Base-by-base conservation (phyloP, 2,113 vertebrate genomes). In the Suncus etruscus region DNA sequence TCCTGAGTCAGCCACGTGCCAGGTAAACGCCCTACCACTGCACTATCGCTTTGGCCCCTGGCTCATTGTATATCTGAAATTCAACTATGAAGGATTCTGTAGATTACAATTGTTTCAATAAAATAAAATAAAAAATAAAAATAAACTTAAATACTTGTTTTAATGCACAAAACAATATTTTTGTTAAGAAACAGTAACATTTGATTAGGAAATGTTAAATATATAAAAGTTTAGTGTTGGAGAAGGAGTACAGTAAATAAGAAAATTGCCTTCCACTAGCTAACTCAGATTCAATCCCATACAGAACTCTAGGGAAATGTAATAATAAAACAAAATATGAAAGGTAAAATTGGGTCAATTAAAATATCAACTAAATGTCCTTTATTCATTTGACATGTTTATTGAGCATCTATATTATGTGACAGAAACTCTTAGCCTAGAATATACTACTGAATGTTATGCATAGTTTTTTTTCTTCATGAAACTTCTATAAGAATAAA, bases 261-360 rank as follows among this genome's bases (percentile, higher is more conserved):
- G 63, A 12, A 8, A 29, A 79, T 39, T 39, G 39, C 3, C 39
- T 39, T 39, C 39, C 39, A 39, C 39, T 39, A 39, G 39, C 39
- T 39, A 39, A 39, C 39, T 39, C 39, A 39, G 39, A 39, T 39
- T 39, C 39, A 39, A 39, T 39, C 39, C 39, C 5, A 78, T 39
- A 22, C n/a, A 80, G 54, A 20, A 25, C 27, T 66, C 24, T 8
- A 95, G 65, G 22, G 11, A n/a, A 80, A 79, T 29, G 22, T 31
- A 81, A 69, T 51, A 63, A 79, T n/a, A 51, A 66, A 84, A 77
- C 63, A 75, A 92, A 88, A 84, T 27, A 77, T 47, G 27, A 87
- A 86, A 14, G 27, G 58, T 39, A 39, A 82, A 70, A 85, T 81
- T 69, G 50, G 86, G 5, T 39, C 27, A 79, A 76, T 83, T 68